Evolutionary conservation across 2,113 vertebrate genomes (phyloP).

Genomic region (Trinectes maculatus): DNA sequence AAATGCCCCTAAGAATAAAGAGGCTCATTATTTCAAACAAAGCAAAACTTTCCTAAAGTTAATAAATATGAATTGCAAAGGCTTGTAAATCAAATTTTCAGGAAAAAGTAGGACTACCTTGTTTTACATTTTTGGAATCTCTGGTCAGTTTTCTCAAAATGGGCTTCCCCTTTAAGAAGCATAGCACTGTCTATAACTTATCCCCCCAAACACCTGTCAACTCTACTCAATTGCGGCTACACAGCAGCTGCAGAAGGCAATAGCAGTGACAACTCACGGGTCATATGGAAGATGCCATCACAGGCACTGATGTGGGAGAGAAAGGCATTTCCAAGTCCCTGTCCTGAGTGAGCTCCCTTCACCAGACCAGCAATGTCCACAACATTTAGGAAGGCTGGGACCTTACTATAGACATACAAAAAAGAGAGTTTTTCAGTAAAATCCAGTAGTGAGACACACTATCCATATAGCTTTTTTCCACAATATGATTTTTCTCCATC

Average conservation of each 20-base stretch:
- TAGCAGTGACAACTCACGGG: conserved; percentile 84
- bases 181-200: background rate
- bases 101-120: no score
- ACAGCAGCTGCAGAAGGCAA: conserved; percentile 27
- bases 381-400: conserved; percentile 96
- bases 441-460: background rate
- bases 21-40: background rate
- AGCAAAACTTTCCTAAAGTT: background rate
- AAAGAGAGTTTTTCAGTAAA: conserved; percentile 19
- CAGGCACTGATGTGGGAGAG: conserved; percentile 98
- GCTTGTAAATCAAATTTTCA: no score
- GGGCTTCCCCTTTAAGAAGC: background rate
- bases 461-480: background rate
- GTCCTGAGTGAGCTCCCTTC: conserved; percentile 94
- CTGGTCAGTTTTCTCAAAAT: background rate
- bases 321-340: conserved; percentile 97
- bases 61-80: no score
- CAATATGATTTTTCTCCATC: background rate
- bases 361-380: conserved; percentile 99
- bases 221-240: conserved; percentile 17
- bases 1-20: conserved; percentile 86
- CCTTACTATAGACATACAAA: conserved; percentile 85
- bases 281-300: conserved; percentile 97
- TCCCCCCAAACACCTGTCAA: conserved; percentile 32
- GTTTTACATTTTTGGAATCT: no score